Evolutionary conservation across 2,888 invertebrate genomes (phyloP).

Genomic region (Agapostemon virescens): DNA sequence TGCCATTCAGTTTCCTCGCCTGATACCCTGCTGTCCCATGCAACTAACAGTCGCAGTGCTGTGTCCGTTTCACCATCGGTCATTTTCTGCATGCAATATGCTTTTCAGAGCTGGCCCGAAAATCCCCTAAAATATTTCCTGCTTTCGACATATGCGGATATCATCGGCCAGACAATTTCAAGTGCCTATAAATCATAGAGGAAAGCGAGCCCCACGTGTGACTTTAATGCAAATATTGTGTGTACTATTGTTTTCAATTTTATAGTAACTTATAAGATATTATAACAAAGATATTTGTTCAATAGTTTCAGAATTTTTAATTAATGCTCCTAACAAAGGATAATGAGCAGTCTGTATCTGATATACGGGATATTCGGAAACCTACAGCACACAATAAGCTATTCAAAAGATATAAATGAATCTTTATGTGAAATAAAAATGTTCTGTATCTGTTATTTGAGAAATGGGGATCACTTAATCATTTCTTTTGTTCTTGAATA

Average conservation of each 20-base stretch:
- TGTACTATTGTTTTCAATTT: not conserved
- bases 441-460: not conserved
- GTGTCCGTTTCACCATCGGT: slow-evolving; percentile 27
- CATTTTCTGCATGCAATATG: slow-evolving; percentile 39
- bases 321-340: no score
- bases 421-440: not conserved
- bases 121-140: slow-evolving; percentile 34
- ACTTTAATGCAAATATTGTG: not conserved
- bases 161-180: slow-evolving; percentile 2
- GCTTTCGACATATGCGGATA: slow-evolving; percentile 12
- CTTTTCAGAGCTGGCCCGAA: slow-evolving; percentile 28
- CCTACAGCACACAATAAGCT: no score
- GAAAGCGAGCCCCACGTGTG: not conserved
- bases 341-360: not conserved
- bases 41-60: slow-evolving; percentile 22
- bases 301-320: not conserved
- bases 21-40: slow-evolving; percentile 37
- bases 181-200: slow-evolving; percentile 3
- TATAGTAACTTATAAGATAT: not conserved
- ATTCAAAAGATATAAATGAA: not conserved
- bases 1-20: slow-evolving; percentile 63
- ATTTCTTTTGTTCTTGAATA: not conserved
- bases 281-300: not conserved
- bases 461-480: not conserved
- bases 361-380: not conserved